phyloP scores from a whole-genome alignment of 2,113 vertebrate species.

The Proteles cristata region DNA sequence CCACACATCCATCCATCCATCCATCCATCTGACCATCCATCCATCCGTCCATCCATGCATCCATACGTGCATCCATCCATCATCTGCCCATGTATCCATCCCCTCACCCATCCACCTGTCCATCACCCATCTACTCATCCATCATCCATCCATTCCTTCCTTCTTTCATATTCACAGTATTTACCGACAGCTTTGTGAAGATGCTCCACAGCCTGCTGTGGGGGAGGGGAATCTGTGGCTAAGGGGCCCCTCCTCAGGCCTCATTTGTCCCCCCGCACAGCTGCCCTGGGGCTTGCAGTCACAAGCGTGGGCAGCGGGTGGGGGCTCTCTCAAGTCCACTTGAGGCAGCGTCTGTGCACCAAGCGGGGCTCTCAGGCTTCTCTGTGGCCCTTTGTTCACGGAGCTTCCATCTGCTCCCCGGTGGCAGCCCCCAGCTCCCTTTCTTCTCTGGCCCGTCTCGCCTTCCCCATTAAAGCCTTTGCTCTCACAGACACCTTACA shows the following conservation, averaged over 20 bases:
- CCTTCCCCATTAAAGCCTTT: background rate
- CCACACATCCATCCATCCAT: too few species aligned
- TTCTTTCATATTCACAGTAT: background rate
- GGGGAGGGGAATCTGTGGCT: background rate
- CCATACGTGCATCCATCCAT: background rate
- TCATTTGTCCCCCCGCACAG: background rate
- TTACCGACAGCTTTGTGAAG: background rate
- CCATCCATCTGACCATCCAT: background rate
- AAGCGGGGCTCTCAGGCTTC: background rate
- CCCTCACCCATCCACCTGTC: background rate
- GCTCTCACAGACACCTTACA: background rate
- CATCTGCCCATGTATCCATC: background rate
- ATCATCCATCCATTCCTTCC: background rate
- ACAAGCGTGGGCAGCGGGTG: rapidly evolving
- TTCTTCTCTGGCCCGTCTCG: background rate
- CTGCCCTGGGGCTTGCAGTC: background rate
- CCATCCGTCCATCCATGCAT: background rate
- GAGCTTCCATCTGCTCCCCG: background rate
- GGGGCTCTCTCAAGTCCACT: background rate
- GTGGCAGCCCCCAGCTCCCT: background rate
- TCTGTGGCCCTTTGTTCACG: background rate
- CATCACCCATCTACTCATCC: background rate
- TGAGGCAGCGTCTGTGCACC: rapidly evolving
- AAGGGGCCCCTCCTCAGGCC: background rate
- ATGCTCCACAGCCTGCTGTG: background rate